Base-by-base conservation (phyloP, 2,113 vertebrate species). In the Halcyon malimbica region DNA sequence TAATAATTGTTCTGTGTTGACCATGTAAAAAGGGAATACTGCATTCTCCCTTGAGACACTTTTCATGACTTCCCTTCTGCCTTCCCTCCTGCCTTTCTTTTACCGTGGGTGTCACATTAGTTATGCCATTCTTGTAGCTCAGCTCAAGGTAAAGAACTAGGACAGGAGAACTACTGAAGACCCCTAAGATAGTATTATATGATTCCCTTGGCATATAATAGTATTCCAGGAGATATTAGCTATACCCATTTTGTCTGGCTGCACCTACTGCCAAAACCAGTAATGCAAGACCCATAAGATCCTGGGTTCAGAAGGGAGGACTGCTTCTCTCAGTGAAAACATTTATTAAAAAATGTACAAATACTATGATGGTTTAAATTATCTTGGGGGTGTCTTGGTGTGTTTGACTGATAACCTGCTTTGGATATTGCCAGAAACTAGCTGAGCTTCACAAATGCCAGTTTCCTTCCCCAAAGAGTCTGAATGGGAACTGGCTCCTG, bases 221-320 rank as follows among this genome's bases (percentile, higher is more conserved):
- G 19, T 77, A 84, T 93, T 96, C 65, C 64, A 82, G 57, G 60
- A 91, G 33, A 57, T 89, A 57, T 10, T 84, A 69, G 57, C 76
- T 95, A 68, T 50, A 37, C 41, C 84, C 63, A 78, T 51, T 88
- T 95, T 33, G 35, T 44, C 59, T 90, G 42, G 62, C 85, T 81
- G 65, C 80, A 92, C 81, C 71, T 97, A 60, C 57, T 97, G 24
- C 60, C 56, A 92, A 86, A 93, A 89, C 73, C 71, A 94, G 85
- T 86, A 67, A 68, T 91, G 35, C 46, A 44, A 71, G 73, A 91
- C 57, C 68, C 6, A 8, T 69, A 76, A 92, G 41, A 13, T 80
- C 83, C 67, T 92, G 83, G n/a, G 44, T 89, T 95, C 46, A 76
- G 74, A 74, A 51, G 64, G 33, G 74, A 54, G 62, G 39, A 79